These are phyloP conservation scores for Drosophila colorata DNA, from an alignment of 2,888 invertebrate genomes.

Conservation along the genomic window DNA sequence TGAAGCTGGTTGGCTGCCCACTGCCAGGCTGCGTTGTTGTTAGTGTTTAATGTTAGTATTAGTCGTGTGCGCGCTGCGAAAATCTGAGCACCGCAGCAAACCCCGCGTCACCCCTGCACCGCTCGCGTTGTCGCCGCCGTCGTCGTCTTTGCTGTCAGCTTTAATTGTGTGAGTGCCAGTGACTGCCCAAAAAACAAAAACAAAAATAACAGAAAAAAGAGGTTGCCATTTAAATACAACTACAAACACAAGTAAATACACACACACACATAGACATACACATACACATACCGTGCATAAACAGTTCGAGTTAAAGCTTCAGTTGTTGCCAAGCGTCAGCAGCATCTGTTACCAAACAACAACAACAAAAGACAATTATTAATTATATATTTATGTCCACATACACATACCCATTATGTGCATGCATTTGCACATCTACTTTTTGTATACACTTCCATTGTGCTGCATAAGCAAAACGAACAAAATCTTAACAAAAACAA, in stretches of 20 bases:
- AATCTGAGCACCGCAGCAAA: conserved; percentile 50
- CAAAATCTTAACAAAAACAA: conserved; percentile 40
- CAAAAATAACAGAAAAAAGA: conserved; percentile 29
- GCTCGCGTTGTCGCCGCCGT: conserved; percentile 68
- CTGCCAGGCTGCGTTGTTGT: conserved; percentile 45
- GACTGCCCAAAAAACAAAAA: conserved; percentile 50
- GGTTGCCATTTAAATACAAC: conserved; percentile 39
- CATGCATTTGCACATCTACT: conserved; percentile 4
- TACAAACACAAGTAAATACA: conserved; percentile 40
- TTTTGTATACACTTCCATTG: conserved; percentile 57
- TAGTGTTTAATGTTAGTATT: conserved; percentile 50
- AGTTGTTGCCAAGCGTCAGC: conserved; percentile 64
- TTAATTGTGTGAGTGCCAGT: conserved; percentile 67
- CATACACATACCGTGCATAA: conserved; percentile 41
- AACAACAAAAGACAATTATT: conserved; percentile 39
- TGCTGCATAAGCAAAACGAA: conserved; percentile 35
- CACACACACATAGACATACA: not conserved
- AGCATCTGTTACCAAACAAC: conserved; percentile 43
- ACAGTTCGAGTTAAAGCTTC: conserved; percentile 37
- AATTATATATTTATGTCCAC: conserved; percentile 30
- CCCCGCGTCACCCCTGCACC: conserved; percentile 1
- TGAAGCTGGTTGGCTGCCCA: conserved; percentile 62
- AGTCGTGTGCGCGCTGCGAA: conserved; percentile 70
- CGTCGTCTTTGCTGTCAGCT: conserved; percentile 40
- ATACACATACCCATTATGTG: conserved; percentile 10